phyloP scores from a whole-genome alignment of 2,888 invertebrate species.

The Dicycla oo region DNA sequence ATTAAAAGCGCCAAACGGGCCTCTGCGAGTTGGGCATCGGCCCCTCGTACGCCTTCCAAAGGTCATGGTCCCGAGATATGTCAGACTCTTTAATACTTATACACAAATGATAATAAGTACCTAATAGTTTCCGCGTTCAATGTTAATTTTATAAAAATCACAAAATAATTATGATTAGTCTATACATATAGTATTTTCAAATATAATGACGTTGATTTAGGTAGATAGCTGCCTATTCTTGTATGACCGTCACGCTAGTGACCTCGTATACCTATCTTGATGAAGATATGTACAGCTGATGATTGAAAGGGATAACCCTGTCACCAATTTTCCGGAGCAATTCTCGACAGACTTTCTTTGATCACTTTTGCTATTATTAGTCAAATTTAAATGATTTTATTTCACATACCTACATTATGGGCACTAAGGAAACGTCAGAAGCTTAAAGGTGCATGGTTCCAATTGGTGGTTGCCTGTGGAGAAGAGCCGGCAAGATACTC shows the following conservation, averaged over 20 bases:
- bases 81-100: no score
- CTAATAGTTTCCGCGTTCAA: not conserved
- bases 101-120: not conserved
- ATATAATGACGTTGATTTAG: not conserved
- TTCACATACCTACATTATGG: no score
- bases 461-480: no score
- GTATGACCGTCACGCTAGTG: conserved; percentile 31
- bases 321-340: conserved; percentile 7
- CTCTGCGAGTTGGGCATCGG: no score
- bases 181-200: no score
- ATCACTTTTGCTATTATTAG: not conserved
- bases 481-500: no score
- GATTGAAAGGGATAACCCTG: not conserved
- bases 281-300: not conserved
- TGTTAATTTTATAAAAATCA: not conserved
- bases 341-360: conserved; percentile 10
- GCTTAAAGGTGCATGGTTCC: no score
- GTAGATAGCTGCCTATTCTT: not conserved
- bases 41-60: no score
- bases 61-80: no score
- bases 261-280: not conserved
- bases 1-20: no score
- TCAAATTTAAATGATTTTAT: no score
- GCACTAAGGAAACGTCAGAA: no score
- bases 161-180: conserved; percentile 27